Evolutionary conservation across 2,888 invertebrate genomes (phyloP), one percentile per base, ranked within the genome.

Genomic region (Metallyticus violacea): DNA sequence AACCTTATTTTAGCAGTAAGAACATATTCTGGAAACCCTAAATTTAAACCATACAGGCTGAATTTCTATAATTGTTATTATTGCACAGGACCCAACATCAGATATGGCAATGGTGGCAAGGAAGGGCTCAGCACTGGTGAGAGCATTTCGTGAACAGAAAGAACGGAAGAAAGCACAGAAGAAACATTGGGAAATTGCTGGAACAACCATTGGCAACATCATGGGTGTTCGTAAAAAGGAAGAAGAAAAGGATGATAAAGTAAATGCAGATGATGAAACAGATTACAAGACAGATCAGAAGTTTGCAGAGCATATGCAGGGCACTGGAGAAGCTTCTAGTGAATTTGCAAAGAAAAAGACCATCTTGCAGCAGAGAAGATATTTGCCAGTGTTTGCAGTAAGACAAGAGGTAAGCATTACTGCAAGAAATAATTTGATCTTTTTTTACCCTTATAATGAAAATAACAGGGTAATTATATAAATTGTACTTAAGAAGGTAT

Each of bases 181-280:
- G 91, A 99, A 99, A 91, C 99, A 99, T 91, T 99, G 99, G 99
- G 99, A 99, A 91, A 92, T 99, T 87, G 98, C 99, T 83, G 99
- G 99, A 78, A 99, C 99, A 1, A 97, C 96, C 90, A 94, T 99
- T 87, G 98, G 98, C 91, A 98, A 99, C 90, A 98, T 99, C 79
- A 98, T 99, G 97, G 99, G 99, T 0, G 96, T 99, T 0, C 93
- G 93, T 89, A 93, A 94, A 87, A 96, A 96, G 89, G 96, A 96
- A 88, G 97, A 97, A 87, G 91, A 91, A 89, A 91, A 90, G 89
- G 92, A 92, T 89, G 91, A 91, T 85, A 93, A 94, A 88, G 94
- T 93, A 83, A 93, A 94, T 88, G 94, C 94, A 89, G 91, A 94
- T 5, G 97, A 96, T 89, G 95, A 96, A 6, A 95, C 96, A 0